Conservation (phyloP, 2,113 vertebrate genomes). For the Leptobrachium ailaonicum region DNA sequence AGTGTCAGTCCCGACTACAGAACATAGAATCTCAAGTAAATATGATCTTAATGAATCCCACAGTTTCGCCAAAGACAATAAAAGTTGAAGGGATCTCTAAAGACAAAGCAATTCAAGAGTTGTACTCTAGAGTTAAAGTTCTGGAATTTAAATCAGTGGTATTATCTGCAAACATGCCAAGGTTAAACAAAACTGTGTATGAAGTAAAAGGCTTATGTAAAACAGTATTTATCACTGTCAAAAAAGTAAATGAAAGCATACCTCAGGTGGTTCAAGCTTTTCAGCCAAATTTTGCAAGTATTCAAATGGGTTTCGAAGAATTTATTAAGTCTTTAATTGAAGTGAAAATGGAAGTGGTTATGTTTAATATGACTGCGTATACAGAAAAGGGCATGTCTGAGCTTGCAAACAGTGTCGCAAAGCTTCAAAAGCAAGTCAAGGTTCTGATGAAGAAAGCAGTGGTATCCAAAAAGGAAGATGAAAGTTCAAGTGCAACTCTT, state of each 20-base stretch:
- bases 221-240: slow-evolving; percentile 53
- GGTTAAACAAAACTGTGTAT: slow-evolving; percentile 66
- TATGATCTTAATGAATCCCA: slow-evolving; percentile 60
- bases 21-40: slow-evolving; percentile 67
- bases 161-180: slow-evolving; percentile 62
- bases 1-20: slow-evolving; percentile 62
- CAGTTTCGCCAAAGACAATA: slow-evolving; percentile 60
- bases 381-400: slow-evolving; percentile 54
- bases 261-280: slow-evolving; percentile 57
- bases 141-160: slow-evolving; percentile 68
- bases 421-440: slow-evolving; percentile 67
- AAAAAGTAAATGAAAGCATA: slow-evolving; percentile 59
- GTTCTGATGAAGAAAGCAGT: slow-evolving; percentile 58
- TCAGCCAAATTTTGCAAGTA: slow-evolving; percentile 57
- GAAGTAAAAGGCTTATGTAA: slow-evolving; percentile 61
- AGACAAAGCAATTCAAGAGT: slow-evolving; percentile 60
- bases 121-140: slow-evolving; percentile 70
- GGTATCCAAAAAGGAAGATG: slow-evolving; percentile 55
- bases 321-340: slow-evolving; percentile 65
- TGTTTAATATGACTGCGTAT: slow-evolving; percentile 67
- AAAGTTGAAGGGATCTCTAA: slow-evolving; percentile 35
- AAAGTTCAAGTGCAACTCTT: slow-evolving; percentile 53
- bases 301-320: slow-evolving; percentile 65
- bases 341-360: slow-evolving; percentile 59
- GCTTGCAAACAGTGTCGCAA: slow-evolving; percentile 55